These are phyloP conservation scores for Diloba caeruleocephala DNA, from an alignment of 2,888 invertebrate genomes.

Conservation along the genomic window DNA sequence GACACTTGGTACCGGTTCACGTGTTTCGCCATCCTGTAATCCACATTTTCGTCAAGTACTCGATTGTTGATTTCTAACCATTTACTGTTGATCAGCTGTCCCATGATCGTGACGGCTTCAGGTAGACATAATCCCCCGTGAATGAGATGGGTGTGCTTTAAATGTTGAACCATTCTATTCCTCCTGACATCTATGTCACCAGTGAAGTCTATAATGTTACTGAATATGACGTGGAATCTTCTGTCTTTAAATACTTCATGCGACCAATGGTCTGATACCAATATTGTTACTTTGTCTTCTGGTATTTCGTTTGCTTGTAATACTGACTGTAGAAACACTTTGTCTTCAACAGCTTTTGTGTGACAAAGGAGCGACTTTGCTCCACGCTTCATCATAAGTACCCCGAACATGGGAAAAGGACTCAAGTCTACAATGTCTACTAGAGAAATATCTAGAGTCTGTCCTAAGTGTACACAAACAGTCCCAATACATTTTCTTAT, in stretches of 20 bases:
- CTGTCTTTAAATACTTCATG: conserved; percentile 17
- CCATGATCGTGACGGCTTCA: conserved; percentile 26
- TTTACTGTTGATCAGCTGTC: conserved; percentile 29
- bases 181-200: conserved; percentile 32
- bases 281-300: conserved; percentile 29
- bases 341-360: conserved; percentile 26
- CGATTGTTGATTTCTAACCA: conserved; percentile 35
- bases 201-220: conserved; percentile 27
- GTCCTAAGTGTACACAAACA: conserved; percentile 35
- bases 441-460: conserved; percentile 16
- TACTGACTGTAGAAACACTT: conserved; percentile 25
- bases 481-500: conserved; percentile 21
- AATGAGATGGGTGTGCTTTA: conserved; percentile 18
- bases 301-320: conserved; percentile 31
- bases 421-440: conserved; percentile 81
- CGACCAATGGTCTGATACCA: conserved; percentile 23
- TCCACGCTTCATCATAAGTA: conserved; percentile 78
- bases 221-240: conserved; percentile 40
- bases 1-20: conserved; percentile 36
- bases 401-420: conserved; percentile 87
- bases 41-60: conserved; percentile 30
- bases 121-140: conserved; percentile 38
- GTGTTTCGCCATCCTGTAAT: conserved; percentile 18
- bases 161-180: conserved; percentile 7
- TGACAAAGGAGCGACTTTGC: conserved; percentile 66